Conservation (phyloP, 2,113 vertebrate species). For the Rhabdomys dilectus region DNA sequence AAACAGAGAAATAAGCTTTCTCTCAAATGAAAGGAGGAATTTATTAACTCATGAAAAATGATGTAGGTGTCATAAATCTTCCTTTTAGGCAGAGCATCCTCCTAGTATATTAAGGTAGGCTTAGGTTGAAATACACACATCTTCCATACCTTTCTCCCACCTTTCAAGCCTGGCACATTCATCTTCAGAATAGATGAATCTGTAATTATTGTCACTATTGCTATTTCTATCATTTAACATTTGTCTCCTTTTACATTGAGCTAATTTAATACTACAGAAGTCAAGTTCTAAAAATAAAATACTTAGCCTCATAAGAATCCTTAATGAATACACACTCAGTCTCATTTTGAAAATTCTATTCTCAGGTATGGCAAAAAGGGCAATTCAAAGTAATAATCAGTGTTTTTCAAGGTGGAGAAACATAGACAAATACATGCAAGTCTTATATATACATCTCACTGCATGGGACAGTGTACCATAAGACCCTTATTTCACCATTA, state of each 20-base stretch:
- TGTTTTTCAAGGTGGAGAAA: neutral
- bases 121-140: neutral
- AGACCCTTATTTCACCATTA: no score
- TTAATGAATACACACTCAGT: neutral
- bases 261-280: constrained; percentile 17
- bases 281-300: neutral
- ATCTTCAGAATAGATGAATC: neutral
- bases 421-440: neutral
- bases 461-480: no score
- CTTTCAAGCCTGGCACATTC: neutral
- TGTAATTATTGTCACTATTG: neutral
- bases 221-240: neutral
- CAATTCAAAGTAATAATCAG: neutral
- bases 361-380: neutral
- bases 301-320: neutral
- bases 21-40: neutral
- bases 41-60: neutral
- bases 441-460: neutral
- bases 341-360: neutral
- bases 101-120: neutral
- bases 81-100: neutral
- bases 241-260: neutral
- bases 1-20: neutral
- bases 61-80: neutral
- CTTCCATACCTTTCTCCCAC: no score